Percentiles rank a stretch among this genome's conserved stretches.
phyloP scores from a whole-genome alignment of 2,797 vertebrate species.

The Lithobates sylvaticus region DNA sequence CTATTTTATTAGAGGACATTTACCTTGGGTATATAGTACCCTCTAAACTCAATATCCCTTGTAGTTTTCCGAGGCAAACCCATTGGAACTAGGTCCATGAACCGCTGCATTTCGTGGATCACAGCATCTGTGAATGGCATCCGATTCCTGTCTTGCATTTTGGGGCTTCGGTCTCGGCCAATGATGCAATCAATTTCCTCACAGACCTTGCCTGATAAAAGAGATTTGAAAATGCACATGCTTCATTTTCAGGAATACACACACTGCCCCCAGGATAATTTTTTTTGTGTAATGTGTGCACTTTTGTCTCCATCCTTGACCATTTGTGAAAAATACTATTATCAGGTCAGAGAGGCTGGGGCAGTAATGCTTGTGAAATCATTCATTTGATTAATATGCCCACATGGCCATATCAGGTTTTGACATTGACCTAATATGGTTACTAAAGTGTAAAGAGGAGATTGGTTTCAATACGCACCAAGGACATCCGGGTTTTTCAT shows the following conservation, averaged over 20 bases:
- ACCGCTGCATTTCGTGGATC: constrained; percentile 38
- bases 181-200: constrained; percentile 42
- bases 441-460: neutral
- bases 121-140: constrained; percentile 42
- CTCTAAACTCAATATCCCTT: neutral
- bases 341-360: no score
- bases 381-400: no score
- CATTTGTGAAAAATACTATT: neutral
- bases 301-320: no score
- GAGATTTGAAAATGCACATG: neutral
- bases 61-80: constrained; percentile 25
- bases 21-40: constrained; percentile 43
- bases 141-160: constrained; percentile 2
- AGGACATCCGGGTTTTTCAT: constrained; percentile 45
- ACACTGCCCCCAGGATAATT: no score
- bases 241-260: neutral
- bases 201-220: constrained; percentile 3
- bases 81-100: constrained; percentile 1
- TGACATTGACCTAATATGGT: no score
- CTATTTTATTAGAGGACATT: neutral
- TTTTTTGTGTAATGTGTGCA: no score
- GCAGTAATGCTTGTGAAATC: no score
- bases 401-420: no score
- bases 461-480: neutral
- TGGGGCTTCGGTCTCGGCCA: constrained; percentile 13